Evolutionary conservation across 1,140 invertebrate species (phyloP).

Genomic region (Theocolax elegans): DNA sequence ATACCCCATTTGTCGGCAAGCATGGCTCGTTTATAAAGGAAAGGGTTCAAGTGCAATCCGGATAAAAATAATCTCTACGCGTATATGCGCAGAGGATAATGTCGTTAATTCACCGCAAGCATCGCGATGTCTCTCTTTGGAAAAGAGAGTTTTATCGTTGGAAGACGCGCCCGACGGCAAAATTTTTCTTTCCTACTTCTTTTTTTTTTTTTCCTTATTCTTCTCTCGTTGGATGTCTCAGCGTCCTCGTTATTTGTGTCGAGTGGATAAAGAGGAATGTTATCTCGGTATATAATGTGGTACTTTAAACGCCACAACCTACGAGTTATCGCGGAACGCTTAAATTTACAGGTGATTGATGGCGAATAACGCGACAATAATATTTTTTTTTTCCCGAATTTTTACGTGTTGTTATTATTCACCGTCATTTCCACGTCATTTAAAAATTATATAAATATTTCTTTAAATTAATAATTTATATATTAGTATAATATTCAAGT

Average conservation of each 20-base stretch:
- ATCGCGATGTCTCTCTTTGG: neutral
- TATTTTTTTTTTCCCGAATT: too few relatives aligned
- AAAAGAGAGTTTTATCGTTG: constrained; percentile 8
- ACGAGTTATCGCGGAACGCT: constrained; percentile 4
- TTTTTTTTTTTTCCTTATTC: too few relatives aligned
- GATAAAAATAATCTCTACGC: constrained; percentile 48
- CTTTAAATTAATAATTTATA: too few relatives aligned
- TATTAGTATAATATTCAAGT: too few relatives aligned
- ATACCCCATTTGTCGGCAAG: constrained; percentile 48
- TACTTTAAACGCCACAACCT: constrained; percentile 23
- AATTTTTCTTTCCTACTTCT: constrained; percentile 1
- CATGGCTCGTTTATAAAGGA: constrained; percentile 2
- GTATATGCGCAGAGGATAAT: constrained; percentile 41
- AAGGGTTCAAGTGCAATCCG: constrained; percentile 30
- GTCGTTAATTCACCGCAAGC: constrained; percentile 20
- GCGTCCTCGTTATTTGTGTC: constrained; percentile 11
- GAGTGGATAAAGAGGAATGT: constrained; percentile 30
- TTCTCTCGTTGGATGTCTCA: neutral
- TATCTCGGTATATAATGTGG: constrained; percentile 29
- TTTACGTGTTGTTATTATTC: too few relatives aligned
- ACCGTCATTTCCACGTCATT: too few relatives aligned
- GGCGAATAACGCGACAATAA: too few relatives aligned
- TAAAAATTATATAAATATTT: too few relatives aligned
- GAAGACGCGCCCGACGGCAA: neutral
- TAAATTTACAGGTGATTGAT: constrained; percentile 19